Evolutionary conservation across 2,888 invertebrate species (phyloP).

Genomic region (Ophraella communa): DNA sequence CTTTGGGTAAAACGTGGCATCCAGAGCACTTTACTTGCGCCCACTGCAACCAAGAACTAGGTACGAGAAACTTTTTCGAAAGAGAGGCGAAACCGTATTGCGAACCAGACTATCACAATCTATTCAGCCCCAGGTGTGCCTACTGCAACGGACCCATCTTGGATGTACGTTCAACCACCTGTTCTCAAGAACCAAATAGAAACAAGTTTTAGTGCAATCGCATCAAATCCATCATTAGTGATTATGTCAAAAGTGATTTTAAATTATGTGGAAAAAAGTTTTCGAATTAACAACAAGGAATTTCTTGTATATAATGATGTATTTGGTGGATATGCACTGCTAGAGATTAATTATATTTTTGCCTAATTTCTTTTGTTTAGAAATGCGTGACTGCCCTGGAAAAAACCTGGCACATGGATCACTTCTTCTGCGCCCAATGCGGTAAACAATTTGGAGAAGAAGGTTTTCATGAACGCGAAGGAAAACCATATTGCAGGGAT

Average conservation of each 20-base stretch:
- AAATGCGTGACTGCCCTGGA: constrained; percentile 98
- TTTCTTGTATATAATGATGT: not conserved
- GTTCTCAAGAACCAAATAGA: not conserved
- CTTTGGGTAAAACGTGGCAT: constrained; percentile 98
- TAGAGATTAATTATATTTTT: not conserved
- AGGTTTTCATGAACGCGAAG: constrained; percentile 96
- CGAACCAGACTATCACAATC: constrained; percentile 97
- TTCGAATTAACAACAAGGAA: not conserved
- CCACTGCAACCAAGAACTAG: constrained; percentile 95
- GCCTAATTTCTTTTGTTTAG: constrained; percentile 64
- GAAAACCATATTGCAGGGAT: constrained; percentile 93
- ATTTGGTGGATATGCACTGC: not conserved
- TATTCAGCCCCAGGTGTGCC: constrained; percentile 98
- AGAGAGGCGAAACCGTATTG: constrained; percentile 96
- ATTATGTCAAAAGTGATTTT: not conserved
- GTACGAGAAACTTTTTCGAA: constrained; percentile 98
- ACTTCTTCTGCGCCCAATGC: constrained; percentile 98
- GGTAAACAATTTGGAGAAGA: constrained; percentile 97
- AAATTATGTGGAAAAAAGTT: not conserved
- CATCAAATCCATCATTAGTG: constrained; percentile 6
- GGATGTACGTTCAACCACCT: constrained; percentile 71
- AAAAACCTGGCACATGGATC: constrained; percentile 98
- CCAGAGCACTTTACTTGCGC: constrained; percentile 99
- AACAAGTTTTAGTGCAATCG: not conserved
- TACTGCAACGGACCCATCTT: constrained; percentile 99